Evolutionary conservation across 1,140 invertebrate genomes (phyloP), one percentile per base, ranked within the genome.

Genomic region (Cyphomyrmex costatus): DNA sequence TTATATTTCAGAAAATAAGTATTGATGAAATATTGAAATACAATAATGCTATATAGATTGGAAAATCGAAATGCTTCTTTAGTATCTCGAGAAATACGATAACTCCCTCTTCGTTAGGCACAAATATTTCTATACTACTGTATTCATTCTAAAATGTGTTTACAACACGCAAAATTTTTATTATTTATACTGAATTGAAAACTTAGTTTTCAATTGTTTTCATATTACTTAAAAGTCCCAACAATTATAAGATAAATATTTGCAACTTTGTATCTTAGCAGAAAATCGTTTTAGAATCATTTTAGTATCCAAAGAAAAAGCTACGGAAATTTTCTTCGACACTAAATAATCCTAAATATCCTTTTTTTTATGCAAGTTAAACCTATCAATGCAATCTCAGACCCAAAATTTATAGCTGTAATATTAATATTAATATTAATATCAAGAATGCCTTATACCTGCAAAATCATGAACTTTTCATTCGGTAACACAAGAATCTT

Each of bases 81-180:
- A 42, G 49, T 46, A 73, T 49, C 21, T 63, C 79, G 24, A 73
- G 24, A 82, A 71, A 46, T 46, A 60, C 2, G 46, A 68, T 19
- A 53, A 36, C 8, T 71, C 49, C 6, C 30, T 73, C 36, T 14
- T 83, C 49, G 6, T 83, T 83, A 83, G 79, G 79, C 79, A 83
- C 79, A 74, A 24, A 83, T 83, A 83, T 73, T 74, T 74, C 68
- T 83, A 83, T 83, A 61, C 70, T 83, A 61, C 70, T 49, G 33
- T 61, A 74, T 73, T 60, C 12, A 73, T 46, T 74, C 24, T 83
- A 83, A 83, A 60, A 74, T 14, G 66, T 60, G 7, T 73, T 82
- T 61, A 74, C 24, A 83, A 61, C 12, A 36, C 68, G 12, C 27
- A 83, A 61, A 74, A 49, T 49, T 58, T 46, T 58, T 5, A 73